Percentiles rank a stretch among this genome's conserved stretches.
Evolutionary conservation across 2,113 vertebrate species (phyloP).

Genomic region (Zosterops lateralis): DNA sequence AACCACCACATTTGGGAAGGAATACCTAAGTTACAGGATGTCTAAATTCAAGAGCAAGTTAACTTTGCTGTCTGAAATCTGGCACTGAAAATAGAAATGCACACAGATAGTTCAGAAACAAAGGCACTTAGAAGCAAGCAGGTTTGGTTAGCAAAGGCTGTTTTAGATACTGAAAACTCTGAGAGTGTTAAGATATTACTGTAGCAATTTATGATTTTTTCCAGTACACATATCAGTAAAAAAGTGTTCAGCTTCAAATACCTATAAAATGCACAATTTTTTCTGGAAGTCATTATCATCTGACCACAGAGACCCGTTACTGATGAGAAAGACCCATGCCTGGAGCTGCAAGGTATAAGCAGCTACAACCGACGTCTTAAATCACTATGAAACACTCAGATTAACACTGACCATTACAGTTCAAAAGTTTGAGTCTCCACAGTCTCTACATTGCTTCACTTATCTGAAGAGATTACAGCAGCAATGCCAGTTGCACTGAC

Average conservation of each 20-base stretch:
- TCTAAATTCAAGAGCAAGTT: background rate
- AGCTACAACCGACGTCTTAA: background rate
- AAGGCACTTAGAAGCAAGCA: background rate
- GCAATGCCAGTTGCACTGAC: background rate
- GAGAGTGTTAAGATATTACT: background rate
- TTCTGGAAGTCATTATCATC: background rate
- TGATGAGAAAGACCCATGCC: background rate
- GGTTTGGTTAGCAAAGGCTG: background rate
- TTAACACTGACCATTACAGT: background rate
- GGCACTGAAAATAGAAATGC: background rate
- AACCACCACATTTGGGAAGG: background rate
- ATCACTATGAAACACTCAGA: background rate
- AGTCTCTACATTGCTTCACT: background rate
- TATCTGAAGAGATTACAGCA: background rate
- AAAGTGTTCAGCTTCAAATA: background rate
- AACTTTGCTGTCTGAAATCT: background rate
- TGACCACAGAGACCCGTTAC: background rate
- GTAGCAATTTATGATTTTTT: background rate
- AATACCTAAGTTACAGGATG: rapidly evolving
- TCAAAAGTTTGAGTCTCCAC: rapidly evolving
- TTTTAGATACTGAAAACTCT: background rate
- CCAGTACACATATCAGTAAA: background rate
- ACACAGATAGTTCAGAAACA: background rate
- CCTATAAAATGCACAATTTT: background rate
- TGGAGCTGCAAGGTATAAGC: background rate